A percentile compares a stretch with the other conserved stretches of the same genome.
Evolutionary conservation across 2,113 vertebrate species (phyloP).

Genomic region (Coreoperca whiteheadi): DNA sequence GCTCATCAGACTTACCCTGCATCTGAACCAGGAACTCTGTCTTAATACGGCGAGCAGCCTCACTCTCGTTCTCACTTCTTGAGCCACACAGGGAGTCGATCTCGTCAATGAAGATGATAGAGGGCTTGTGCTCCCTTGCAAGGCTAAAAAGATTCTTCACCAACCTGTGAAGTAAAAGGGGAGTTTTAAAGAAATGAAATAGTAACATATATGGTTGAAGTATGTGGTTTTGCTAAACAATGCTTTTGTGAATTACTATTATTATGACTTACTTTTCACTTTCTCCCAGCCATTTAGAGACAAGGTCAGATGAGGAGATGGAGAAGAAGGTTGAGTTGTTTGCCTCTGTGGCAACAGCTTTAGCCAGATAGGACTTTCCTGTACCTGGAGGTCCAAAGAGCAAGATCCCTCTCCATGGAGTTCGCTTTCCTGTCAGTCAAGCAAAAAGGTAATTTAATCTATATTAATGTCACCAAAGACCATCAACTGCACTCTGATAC

Average conservation of each 20-base stretch:
- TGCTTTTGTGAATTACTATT: neutral
- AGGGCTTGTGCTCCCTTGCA: slow-evolving; percentile 95
- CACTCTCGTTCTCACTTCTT: slow-evolving; percentile 97
- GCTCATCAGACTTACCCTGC: slow-evolving; percentile 87
- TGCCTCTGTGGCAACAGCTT: slow-evolving; percentile 98
- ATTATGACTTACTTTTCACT: slow-evolving; percentile 93
- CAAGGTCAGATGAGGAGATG: slow-evolving; percentile 96
- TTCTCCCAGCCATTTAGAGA: slow-evolving; percentile 99
- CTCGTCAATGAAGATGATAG: slow-evolving; percentile 99
- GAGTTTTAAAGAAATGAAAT: slow-evolving; percentile 3
- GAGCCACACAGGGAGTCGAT: slow-evolving; percentile 97
- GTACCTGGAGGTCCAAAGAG: slow-evolving; percentile 98
- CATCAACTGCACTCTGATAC: neutral
- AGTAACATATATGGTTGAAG: neutral
- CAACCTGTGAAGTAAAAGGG: slow-evolving; percentile 82
- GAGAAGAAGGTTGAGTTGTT: slow-evolving; percentile 99
- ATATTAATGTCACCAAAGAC: slow-evolving; percentile 1
- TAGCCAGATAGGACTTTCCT: slow-evolving; percentile 97
- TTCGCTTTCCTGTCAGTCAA: slow-evolving; percentile 91
- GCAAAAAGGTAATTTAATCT: neutral
- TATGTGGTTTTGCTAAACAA: neutral
- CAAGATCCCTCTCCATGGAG: slow-evolving; percentile 97
- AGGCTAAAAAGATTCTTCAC: slow-evolving; percentile 97
- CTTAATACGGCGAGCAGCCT: slow-evolving; percentile 96
- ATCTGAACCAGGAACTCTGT: slow-evolving; percentile 98